These are phyloP conservation scores for Elysia crispata DNA, from an alignment of 2,888 invertebrate species.

Conservation along the genomic window DNA sequence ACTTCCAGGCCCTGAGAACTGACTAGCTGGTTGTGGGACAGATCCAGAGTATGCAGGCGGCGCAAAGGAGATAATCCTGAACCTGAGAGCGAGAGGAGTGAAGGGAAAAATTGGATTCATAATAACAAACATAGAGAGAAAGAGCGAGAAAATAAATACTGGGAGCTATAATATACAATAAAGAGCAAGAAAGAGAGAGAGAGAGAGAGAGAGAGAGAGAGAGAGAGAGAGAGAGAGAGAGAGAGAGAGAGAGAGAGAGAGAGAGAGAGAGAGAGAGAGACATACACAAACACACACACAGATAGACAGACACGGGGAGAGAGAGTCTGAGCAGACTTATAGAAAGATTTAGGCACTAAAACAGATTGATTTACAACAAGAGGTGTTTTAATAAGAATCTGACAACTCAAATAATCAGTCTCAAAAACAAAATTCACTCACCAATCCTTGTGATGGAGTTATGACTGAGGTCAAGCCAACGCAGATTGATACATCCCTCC, in stretches of 20 bases:
- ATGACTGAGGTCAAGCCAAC: conserved; percentile 69
- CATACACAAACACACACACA: too few relatives aligned
- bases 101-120: not conserved
- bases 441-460: conserved; percentile 73
- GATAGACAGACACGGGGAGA: too few relatives aligned
- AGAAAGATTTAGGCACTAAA: too few relatives aligned
- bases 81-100: conserved; percentile 49
- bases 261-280: too few relatives aligned
- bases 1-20: conserved; percentile 65
- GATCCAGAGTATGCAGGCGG: conserved; percentile 66
- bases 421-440: conserved; percentile 50
- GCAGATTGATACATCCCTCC: conserved; percentile 70
- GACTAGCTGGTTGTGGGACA: conserved; percentile 73
- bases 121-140: not conserved
- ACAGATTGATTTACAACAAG: too few relatives aligned
- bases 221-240: too few relatives aligned
- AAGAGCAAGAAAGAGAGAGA: not conserved
- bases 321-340: too few relatives aligned
- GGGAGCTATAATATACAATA: not conserved
- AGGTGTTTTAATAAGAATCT: too few relatives aligned
- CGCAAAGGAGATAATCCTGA: conserved; percentile 63
- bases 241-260: too few relatives aligned
- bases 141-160: not conserved
- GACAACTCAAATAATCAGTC: too few relatives aligned
- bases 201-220: not conserved